phyloP scores from a whole-genome alignment of 2,797 vertebrate species.

The Amniataba percoides region DNA sequence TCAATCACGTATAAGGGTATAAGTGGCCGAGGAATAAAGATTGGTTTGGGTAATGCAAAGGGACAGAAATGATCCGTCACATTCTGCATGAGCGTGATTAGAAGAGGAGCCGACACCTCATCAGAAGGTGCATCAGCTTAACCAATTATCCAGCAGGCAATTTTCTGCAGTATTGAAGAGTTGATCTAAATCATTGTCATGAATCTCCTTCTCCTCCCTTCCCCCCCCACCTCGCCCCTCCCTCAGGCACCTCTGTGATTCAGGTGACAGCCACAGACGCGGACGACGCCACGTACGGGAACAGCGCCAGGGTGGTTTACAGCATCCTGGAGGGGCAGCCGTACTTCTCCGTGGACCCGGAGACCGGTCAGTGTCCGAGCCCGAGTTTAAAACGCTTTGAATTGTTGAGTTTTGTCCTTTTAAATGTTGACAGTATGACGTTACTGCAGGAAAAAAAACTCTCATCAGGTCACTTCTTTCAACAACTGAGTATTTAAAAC shows the following conservation, averaged over 20 bases:
- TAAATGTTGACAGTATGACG: too few relatives aligned
- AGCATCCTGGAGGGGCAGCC: constrained; percentile 97
- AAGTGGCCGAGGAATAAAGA: constrained; percentile 64
- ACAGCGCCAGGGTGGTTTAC: constrained; percentile 96
- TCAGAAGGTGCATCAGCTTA: constrained; percentile 69
- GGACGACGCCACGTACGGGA: constrained; percentile 94
- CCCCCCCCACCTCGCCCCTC: constrained; percentile 55
- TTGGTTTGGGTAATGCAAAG: constrained; percentile 59
- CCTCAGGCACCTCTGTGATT: constrained; percentile 92
- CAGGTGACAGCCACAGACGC: constrained; percentile 95
- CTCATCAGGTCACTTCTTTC: too few relatives aligned
- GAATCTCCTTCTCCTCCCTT: constrained; percentile 22
- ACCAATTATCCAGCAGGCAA: constrained; percentile 63
- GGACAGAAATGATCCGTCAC: constrained; percentile 65
- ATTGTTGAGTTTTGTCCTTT: too few relatives aligned
- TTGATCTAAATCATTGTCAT: constrained; percentile 62
- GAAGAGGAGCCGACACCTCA: constrained; percentile 68
- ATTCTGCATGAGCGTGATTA: constrained; percentile 56
- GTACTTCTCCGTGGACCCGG: constrained; percentile 96
- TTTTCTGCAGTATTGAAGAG: constrained; percentile 61
- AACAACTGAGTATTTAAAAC: too few relatives aligned
- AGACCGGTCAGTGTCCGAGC: constrained; percentile 79
- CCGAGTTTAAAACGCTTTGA: too few relatives aligned
- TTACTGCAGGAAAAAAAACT: too few relatives aligned
- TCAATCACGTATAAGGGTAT: constrained; percentile 64